Conservation (phyloP, 2,797 vertebrate species). For the Phrynocephalus forsythii region DNA sequence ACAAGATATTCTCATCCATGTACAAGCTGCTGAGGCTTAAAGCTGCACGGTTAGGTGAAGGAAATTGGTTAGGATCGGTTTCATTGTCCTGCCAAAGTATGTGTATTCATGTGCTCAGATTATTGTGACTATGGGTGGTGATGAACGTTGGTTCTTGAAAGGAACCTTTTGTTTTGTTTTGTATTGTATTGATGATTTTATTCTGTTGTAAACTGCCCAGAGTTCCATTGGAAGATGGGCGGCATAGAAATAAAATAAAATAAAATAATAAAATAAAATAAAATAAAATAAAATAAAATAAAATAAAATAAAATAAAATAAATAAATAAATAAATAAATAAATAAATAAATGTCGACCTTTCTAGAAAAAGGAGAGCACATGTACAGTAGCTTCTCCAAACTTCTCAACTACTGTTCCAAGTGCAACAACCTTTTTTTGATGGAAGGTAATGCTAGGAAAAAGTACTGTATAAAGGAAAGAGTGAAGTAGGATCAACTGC, state of each 20-base stretch:
- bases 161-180: no score
- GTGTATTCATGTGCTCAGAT: background rate
- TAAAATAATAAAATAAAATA: no score
- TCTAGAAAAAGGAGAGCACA: background rate
- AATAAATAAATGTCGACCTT: background rate
- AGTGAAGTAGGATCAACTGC: conserved; percentile 35
- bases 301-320: no score
- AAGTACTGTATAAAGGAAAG: conserved; percentile 11
- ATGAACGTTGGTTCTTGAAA: background rate
- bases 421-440: background rate
- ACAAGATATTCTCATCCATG: background rate
- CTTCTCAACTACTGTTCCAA: conserved; percentile 14
- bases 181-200: no score
- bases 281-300: no score
- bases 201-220: no score
- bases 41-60: background rate
- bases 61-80: background rate
- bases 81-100: background rate
- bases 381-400: background rate
- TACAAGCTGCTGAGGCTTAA: background rate
- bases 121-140: background rate
- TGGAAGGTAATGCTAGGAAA: conserved; percentile 16
- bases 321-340: no score
- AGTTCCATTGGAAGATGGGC: no score
- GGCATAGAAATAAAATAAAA: no score